These are phyloP conservation scores for Solenopsis fugax DNA, from an alignment of 1,140 invertebrate species.

Conservation along the genomic window DNA sequence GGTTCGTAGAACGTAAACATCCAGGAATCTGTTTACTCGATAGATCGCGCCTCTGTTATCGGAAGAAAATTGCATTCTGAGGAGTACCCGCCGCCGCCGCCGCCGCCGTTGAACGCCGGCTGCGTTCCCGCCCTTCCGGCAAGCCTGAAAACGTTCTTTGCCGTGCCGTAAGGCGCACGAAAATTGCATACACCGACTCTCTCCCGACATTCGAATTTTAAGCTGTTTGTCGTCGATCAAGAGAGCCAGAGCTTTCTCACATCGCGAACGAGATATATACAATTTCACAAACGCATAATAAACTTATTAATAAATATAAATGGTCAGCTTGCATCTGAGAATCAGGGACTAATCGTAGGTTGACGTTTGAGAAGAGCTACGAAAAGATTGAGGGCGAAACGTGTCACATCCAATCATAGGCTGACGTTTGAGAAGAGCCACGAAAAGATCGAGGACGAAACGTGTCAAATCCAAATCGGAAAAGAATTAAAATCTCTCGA, in stretches of 20 bases:
- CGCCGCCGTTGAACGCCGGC: background rate
- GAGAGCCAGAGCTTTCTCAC: too few relatives aligned
- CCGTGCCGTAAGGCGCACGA: background rate
- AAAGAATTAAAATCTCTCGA: constrained; percentile 9
- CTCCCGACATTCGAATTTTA: background rate
- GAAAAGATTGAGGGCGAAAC: background rate
- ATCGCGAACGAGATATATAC: background rate
- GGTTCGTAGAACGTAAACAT: constrained; percentile 59
- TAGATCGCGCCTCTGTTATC: constrained; percentile 60
- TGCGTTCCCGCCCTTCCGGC: constrained; percentile 43
- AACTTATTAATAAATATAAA: background rate
- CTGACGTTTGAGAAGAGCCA: background rate
- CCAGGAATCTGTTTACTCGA: constrained; percentile 63
- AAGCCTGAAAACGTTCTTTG: background rate
- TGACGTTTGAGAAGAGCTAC: background rate
- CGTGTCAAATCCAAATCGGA: background rate
- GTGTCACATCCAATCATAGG: background rate
- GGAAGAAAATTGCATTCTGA: constrained; percentile 65
- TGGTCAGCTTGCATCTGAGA: background rate
- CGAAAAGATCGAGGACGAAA: background rate
- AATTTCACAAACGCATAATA: background rate
- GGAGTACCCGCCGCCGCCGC: constrained; percentile 2
- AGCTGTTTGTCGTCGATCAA: background rate
- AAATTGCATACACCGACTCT: constrained; percentile 30
- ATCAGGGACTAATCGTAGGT: background rate